Evolutionary conservation across 2,113 vertebrate genomes (phyloP).

Genomic region (Parus major): DNA sequence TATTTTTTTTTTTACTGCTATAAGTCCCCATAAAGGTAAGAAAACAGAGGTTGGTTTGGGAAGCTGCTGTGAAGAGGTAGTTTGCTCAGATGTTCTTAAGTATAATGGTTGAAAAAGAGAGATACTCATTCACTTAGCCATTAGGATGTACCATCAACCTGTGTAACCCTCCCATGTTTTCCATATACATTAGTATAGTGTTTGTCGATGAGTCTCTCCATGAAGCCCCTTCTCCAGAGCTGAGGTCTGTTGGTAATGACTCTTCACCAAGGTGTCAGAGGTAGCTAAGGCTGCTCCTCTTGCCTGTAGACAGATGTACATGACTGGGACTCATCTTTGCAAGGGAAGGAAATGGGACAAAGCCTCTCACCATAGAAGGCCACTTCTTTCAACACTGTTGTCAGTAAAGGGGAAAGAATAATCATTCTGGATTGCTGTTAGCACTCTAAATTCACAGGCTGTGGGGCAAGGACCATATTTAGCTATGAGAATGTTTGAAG

Average conservation of each 20-base stretch:
- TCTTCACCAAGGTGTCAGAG: neutral
- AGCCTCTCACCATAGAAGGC: neutral
- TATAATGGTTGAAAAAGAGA: neutral
- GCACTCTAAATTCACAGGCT: neutral
- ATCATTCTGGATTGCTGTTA: conserved; percentile 37
- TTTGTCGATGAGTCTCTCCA: neutral
- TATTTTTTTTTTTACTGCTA: neutral
- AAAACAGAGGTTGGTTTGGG: neutral
- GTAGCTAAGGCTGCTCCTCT: neutral
- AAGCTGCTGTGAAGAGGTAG: neutral
- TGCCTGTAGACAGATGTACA: neutral
- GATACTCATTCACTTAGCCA: rapidly evolving
- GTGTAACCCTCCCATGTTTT: neutral
- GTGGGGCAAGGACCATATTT: neutral
- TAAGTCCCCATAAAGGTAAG: neutral
- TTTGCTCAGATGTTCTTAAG: neutral
- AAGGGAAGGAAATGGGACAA: neutral
- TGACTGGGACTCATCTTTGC: neutral
- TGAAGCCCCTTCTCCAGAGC: neutral
- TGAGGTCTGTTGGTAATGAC: neutral
- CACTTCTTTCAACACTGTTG: neutral
- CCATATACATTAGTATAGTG: neutral
- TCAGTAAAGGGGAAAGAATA: conserved; percentile 2
- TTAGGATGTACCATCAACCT: neutral
- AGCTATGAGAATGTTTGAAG: neutral